Percentiles rank a stretch among this genome's conserved stretches.
These are phyloP conservation scores for Mus caroli DNA, from an alignment of 2,797 vertebrate genomes.

Conservation along the genomic window DNA sequence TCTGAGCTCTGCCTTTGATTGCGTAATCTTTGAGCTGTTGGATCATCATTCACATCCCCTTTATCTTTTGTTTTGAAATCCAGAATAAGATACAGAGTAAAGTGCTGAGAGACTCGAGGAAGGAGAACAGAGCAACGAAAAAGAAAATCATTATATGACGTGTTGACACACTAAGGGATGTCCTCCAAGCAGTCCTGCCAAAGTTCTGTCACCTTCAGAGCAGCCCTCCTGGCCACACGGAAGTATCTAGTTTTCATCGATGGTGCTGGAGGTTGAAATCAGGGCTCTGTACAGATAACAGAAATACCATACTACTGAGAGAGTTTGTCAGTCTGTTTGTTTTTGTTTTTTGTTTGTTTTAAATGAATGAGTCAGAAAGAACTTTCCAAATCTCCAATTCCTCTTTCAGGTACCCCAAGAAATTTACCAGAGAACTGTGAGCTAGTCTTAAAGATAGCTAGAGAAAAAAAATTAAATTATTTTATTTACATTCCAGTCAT, in stretches of 20 bases:
- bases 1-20: conserved; percentile 68
- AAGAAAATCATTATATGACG: background rate
- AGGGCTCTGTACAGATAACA: background rate
- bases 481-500: background rate
- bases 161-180: background rate
- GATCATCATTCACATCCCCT: conserved; percentile 29
- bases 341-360: background rate
- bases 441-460: background rate
- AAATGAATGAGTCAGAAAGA: background rate
- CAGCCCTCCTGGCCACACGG: background rate
- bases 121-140: conserved; percentile 12
- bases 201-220: background rate
- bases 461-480: background rate
- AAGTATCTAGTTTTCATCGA: background rate
- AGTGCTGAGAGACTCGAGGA: background rate
- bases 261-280: background rate
- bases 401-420: background rate
- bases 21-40: conserved; percentile 40
- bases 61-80: conserved; percentile 62
- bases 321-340: background rate
- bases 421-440: background rate
- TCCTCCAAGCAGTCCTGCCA: background rate
- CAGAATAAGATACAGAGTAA: background rate
- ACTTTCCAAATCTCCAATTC: background rate
- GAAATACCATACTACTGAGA: background rate